Evolutionary conservation across 2,113 vertebrate genomes (phyloP).

Genomic region (Paramormyrops kingsleyae): DNA sequence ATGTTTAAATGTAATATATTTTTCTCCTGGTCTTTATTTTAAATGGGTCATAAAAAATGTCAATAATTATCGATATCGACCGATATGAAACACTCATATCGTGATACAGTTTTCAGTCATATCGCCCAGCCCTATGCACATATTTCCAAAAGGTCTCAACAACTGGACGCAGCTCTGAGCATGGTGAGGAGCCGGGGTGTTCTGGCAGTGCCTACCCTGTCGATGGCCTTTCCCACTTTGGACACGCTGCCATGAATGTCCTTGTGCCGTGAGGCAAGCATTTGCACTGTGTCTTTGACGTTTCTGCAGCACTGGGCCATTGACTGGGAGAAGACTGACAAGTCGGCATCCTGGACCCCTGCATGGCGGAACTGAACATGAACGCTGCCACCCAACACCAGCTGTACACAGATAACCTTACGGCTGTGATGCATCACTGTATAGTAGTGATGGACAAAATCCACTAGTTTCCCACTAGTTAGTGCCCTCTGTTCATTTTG

Average conservation of each 20-base stretch:
- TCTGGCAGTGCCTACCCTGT: conserved; percentile 59
- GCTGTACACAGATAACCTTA: background rate
- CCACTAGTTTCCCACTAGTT: too few relatives aligned
- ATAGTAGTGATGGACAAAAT: background rate
- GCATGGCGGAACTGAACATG: background rate
- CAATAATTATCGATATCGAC: too few relatives aligned
- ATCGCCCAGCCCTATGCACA: too few relatives aligned
- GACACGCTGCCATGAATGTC: conserved; percentile 86
- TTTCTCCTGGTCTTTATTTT: too few relatives aligned
- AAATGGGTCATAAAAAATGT: too few relatives aligned
- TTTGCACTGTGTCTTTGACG: conserved; percentile 82
- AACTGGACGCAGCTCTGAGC: background rate
- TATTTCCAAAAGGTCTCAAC: background rate
- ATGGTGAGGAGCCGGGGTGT: background rate
- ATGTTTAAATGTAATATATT: too few relatives aligned
- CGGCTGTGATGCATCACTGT: background rate
- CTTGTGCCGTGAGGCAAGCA: conserved; percentile 78
- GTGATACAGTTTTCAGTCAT: too few relatives aligned
- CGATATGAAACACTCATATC: too few relatives aligned
- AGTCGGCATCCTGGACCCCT: conserved; percentile 75
- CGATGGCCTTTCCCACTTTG: conserved; percentile 83
- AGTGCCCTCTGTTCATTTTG: background rate
- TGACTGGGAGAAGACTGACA: conserved; percentile 74
- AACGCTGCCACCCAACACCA: background rate
- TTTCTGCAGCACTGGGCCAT: conserved; percentile 85